Base-by-base conservation (phyloP, 2,113 vertebrate genomes). In the Pungitius pungitius region DNA sequence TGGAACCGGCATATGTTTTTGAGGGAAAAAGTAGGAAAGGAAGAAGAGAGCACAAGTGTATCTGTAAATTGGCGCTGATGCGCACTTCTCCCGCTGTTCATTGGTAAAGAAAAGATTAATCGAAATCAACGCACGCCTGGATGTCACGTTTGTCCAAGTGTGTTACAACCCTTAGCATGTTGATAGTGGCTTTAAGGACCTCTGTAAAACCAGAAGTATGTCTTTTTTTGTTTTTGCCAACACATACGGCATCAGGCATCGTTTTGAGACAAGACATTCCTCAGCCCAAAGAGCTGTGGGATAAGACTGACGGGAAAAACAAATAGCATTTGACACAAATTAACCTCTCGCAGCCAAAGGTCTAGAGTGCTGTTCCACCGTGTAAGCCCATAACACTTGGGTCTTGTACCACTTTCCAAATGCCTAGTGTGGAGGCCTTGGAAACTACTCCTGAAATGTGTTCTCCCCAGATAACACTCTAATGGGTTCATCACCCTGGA, bases 301-400 rank as follows among this genome's bases (percentile, higher is more conserved):
- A 92, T 85, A 83, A 86, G 80, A 87, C 75, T 4, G 75, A 92
- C 79, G 80, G 88, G 89, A 90, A 93, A 92, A 91, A 86, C 82
- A 87, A 92, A 90, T 87, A 85, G 77, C 27, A 2, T 73, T 89
- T 17, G 67, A 90, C 86, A 89, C 83, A 92, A 85, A 85, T 64
- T 17, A 47, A 63, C 80, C 49, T 80, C 67, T 78, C 47, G 43
- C 81, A 78, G 83, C 88, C 86, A 85, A 60, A 71, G 47, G 77
- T 81, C 71, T 78, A 45, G 59, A 82, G 84, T 66, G 51, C 24
- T 84, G 15, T 83, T 90, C 83, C 78, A 76, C 72, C 37, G 18
- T 69, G 69, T 76, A 86, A 89, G 85, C 87, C 86, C 71, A 78
- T 81, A 88, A 88, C 90, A 83, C 73, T 89, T 81, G 84, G 83